Evolutionary conservation across 2,888 invertebrate genomes (phyloP).

Genomic region (Brassicogethes aeneus): DNA sequence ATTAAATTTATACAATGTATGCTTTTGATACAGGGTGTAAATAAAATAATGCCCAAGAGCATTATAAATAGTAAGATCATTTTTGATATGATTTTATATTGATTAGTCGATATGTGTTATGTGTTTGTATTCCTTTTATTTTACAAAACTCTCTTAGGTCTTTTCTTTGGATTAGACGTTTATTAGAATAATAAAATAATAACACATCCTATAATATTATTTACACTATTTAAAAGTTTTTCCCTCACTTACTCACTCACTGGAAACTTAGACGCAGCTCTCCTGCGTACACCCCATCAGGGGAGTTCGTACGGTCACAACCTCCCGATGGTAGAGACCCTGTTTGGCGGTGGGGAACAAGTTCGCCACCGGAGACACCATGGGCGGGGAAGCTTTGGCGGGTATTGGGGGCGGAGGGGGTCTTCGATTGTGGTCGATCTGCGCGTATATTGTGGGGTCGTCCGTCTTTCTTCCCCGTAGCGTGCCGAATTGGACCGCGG

Average conservation of each 20-base stretch:
- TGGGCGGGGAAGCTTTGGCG: conserved; percentile 39
- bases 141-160: too few species aligned
- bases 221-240: conserved; percentile 15
- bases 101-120: too few species aligned
- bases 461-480: conserved; percentile 40
- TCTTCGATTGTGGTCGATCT: conserved; percentile 60
- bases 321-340: conserved; percentile 50
- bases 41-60: too few species aligned
- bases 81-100: too few species aligned
- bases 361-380: conserved; percentile 40
- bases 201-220: too few species aligned
- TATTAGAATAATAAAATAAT: too few species aligned
- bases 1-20: too few species aligned
- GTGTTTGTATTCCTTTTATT: too few species aligned
- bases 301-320: conserved; percentile 62
- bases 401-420: conserved; percentile 34
- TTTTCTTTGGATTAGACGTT: too few species aligned
- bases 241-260: not conserved
- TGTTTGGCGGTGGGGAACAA: conserved; percentile 33
- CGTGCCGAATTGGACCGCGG: conserved; percentile 34
- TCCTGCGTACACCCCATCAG: conserved; percentile 60
- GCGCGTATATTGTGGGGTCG: conserved; percentile 64
- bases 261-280: conserved; percentile 53
- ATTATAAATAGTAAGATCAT: too few species aligned
- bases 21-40: too few species aligned